Evolutionary conservation across 1,140 invertebrate genomes (phyloP).

Genomic region (Pollicipes pollicipes): DNA sequence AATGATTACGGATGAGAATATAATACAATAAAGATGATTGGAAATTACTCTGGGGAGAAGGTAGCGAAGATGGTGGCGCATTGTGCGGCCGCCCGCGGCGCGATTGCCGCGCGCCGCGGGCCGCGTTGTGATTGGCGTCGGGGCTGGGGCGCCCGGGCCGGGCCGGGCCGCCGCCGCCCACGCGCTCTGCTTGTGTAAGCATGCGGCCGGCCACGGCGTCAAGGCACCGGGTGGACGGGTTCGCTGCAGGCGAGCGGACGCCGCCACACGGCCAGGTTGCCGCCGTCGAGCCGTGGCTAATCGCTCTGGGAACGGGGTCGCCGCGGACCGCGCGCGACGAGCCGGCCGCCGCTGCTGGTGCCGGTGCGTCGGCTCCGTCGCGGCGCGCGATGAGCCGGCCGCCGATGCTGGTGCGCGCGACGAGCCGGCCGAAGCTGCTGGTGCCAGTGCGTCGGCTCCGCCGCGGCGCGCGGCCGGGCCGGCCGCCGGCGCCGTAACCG

Average conservation of each 20-base stretch:
- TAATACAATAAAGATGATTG: conserved; percentile 2
- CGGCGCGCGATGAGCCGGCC: no score
- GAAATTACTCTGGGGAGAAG: not conserved
- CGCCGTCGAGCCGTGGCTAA: not conserved
- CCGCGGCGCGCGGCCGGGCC: no score
- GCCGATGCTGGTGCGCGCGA: not conserved
- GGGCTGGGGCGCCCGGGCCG: no score
- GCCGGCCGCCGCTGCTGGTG: not conserved
- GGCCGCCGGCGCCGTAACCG: not conserved
- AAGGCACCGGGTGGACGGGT: not conserved
- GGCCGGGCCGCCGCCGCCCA: no score
- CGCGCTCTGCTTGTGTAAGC: not conserved
- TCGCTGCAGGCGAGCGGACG: no score
- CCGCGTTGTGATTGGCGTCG: not conserved
- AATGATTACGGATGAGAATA: conserved; percentile 1
- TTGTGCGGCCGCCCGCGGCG: not conserved
- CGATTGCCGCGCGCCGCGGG: not conserved
- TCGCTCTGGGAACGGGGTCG: not conserved
- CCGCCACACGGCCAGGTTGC: no score
- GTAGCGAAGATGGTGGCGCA: not conserved
- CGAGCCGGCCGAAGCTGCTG: not conserved
- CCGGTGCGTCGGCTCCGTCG: not conserved
- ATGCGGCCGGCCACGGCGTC: no score
- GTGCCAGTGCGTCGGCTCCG: not conserved
- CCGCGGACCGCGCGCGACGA: not conserved